Evolutionary conservation across 1,140 invertebrate genomes (phyloP).

Genomic region (Calephelis virginiensis): DNA sequence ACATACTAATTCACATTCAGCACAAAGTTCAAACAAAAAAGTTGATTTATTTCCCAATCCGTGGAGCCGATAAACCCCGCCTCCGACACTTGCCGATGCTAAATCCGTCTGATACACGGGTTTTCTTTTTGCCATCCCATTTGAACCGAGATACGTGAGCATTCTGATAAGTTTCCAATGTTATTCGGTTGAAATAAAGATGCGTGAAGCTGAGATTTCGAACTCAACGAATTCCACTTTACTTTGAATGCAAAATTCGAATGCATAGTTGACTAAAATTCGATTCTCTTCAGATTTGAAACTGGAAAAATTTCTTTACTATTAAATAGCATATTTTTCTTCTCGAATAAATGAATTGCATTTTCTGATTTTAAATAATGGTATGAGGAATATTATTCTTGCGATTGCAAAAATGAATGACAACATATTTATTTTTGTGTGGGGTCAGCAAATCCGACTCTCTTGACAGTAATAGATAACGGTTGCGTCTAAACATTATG

Average conservation of each 20-base stretch:
- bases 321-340: too few species aligned
- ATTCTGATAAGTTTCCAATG: conserved; percentile 17
- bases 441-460: too few species aligned
- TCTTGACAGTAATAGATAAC: too few species aligned
- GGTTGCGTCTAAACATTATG: too few species aligned
- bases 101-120: conserved; percentile 18
- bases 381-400: too few species aligned
- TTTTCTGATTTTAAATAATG: too few species aligned
- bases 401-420: too few species aligned
- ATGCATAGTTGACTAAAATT: background rate
- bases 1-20: conserved; percentile 18
- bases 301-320: too few species aligned
- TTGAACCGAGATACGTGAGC: conserved; percentile 16
- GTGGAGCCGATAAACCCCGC: conserved; percentile 10
- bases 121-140: conserved; percentile 17
- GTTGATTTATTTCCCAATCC: conserved; percentile 18
- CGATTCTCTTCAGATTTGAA: too few species aligned
- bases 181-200: conserved; percentile 15
- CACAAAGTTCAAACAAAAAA: conserved; percentile 14
- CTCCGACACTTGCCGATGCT: conserved; percentile 11
- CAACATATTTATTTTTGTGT: too few species aligned
- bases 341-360: too few species aligned
- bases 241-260: conserved; percentile 7
- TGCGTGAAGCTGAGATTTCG: conserved; percentile 4
- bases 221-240: background rate